phyloP scores from a whole-genome alignment of 2,888 invertebrate species.

The Pheosia gnoma region DNA sequence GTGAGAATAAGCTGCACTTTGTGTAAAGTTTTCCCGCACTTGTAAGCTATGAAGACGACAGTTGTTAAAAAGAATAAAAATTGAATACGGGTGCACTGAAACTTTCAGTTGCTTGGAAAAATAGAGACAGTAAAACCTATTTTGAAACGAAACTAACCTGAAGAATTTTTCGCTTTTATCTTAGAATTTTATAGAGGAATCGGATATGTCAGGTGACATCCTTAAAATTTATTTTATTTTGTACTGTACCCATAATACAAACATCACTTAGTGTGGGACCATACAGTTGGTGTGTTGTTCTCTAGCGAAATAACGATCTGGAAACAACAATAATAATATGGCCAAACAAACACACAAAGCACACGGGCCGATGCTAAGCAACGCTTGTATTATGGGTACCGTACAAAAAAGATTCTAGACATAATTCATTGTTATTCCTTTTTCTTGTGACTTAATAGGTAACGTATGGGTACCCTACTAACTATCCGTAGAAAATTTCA shows the following conservation, averaged over 20 bases:
- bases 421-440: neutral
- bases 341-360: too few relatives aligned
- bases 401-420: too few relatives aligned
- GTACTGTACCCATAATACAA: too few relatives aligned
- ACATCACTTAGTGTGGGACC: too few relatives aligned
- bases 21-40: neutral
- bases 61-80: conserved; percentile 1
- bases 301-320: too few relatives aligned
- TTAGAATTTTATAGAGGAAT: too few relatives aligned
- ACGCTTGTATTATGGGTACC: too few relatives aligned
- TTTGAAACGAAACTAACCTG: neutral
- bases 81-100: neutral
- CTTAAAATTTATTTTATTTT: too few relatives aligned
- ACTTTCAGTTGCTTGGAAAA: neutral
- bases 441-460: neutral
- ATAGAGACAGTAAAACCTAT: neutral
- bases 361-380: too few relatives aligned
- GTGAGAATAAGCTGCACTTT: neutral
- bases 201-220: too few relatives aligned
- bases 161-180: neutral
- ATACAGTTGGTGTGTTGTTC: too few relatives aligned
- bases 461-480: neutral
- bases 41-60: neutral
- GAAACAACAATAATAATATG: too few relatives aligned
- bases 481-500: neutral